A percentile compares a stretch with the other conserved stretches of the same genome.
Evolutionary conservation across 2,113 vertebrate species (phyloP).

Genomic region (Syngnathus scovelli): DNA sequence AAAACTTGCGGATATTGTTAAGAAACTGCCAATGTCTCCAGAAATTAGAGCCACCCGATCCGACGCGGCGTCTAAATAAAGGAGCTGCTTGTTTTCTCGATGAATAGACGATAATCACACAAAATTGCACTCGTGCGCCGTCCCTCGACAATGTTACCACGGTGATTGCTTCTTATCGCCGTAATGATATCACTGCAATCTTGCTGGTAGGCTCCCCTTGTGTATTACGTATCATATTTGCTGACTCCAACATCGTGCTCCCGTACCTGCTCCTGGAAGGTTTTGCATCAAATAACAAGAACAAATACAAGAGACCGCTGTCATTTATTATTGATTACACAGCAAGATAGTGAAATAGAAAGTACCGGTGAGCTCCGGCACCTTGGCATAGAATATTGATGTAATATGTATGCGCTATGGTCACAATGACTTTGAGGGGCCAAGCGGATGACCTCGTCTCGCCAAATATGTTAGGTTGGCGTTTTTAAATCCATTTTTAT

Average conservation of each 20-base stretch:
- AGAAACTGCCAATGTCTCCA: too few relatives aligned
- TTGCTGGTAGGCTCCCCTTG: conserved; percentile 11
- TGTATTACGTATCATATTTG: conserved; percentile 31
- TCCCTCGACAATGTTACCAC: too few relatives aligned
- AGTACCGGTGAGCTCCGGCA: conserved; percentile 2
- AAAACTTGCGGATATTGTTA: too few relatives aligned
- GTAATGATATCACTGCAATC: conserved; percentile 40
- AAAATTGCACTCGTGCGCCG: conserved; percentile 33
- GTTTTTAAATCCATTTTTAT: too few relatives aligned
- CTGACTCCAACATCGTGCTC: conserved; percentile 14
- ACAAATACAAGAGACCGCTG: neutral
- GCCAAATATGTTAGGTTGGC: conserved; percentile 3
- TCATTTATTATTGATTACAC: conserved; percentile 24
- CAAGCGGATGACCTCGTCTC: conserved; percentile 24
- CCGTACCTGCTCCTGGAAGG: neutral
- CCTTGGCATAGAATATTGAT: conserved; percentile 11
- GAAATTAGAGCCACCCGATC: neutral
- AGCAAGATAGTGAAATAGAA: conserved; percentile 5
- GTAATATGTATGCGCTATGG: conserved; percentile 13
- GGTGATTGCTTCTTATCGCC: neutral
- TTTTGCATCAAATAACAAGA: neutral
- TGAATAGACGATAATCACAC: conserved; percentile 44
- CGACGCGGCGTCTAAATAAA: neutral
- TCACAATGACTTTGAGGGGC: conserved; percentile 9
- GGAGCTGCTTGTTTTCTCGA: neutral